Conservation (phyloP, 1,140 invertebrate species). For the Saxidomus purpurata region DNA sequence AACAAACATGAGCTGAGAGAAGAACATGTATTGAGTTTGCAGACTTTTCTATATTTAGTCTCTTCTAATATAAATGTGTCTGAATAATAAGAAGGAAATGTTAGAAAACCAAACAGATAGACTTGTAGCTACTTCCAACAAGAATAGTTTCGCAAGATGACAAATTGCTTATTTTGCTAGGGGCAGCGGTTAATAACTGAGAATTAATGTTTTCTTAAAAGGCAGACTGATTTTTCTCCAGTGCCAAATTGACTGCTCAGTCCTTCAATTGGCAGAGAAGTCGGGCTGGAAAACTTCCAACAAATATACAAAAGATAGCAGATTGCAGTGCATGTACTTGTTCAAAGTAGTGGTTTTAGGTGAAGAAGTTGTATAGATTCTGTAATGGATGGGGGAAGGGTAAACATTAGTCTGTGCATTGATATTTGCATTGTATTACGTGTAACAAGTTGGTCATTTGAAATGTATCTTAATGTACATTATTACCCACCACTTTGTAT, state of each 20-base stretch:
- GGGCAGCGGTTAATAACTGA: neutral
- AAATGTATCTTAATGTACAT: no score
- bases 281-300: neutral
- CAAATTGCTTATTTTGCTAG: conserved; percentile 9
- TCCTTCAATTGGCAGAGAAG: neutral
- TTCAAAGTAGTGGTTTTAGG: neutral
- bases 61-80: no score
- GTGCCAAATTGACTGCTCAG: neutral
- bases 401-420: no score
- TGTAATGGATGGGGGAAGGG: neutral
- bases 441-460: no score
- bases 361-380: neutral
- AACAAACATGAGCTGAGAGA: no score
- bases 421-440: no score
- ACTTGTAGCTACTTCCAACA: neutral
- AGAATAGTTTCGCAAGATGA: neutral
- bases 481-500: no score
- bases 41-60: no score
- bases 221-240: neutral
- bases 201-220: conserved; percentile 29
- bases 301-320: neutral
- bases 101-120: no score
- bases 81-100: no score
- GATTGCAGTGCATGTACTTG: neutral
- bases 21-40: no score